Evolutionary conservation across 2,888 invertebrate species (phyloP).

Genomic region (Axea sp.): DNA sequence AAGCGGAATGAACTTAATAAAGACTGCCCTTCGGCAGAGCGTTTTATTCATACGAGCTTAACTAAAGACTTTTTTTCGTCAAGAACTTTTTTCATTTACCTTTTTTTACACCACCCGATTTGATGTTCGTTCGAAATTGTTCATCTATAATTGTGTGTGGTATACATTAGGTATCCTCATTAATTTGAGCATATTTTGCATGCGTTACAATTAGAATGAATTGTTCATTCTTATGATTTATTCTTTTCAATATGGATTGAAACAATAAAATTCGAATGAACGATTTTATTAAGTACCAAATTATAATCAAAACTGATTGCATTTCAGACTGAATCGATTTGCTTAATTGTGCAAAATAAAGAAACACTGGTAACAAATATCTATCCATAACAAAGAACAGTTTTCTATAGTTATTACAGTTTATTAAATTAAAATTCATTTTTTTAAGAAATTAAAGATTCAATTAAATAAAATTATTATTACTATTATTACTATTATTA

Average conservation of each 20-base stretch:
- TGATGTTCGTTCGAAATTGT: slow-evolving; percentile 13
- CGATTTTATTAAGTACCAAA: slow-evolving; percentile 44
- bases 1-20: slow-evolving; percentile 45
- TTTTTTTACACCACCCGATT: slow-evolving; percentile 8
- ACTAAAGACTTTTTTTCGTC: slow-evolving; percentile 45
- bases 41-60: slow-evolving; percentile 48
- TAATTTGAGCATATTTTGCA: slow-evolving; percentile 42
- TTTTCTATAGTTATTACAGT: too few relatives aligned
- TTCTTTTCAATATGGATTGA: slow-evolving; percentile 39
- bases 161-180: slow-evolving; percentile 40
- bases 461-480: too few relatives aligned
- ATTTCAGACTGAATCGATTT: slow-evolving; percentile 37
- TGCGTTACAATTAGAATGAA: slow-evolving; percentile 21
- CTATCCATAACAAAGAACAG: too few relatives aligned
- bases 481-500: too few relatives aligned
- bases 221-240: slow-evolving; percentile 44
- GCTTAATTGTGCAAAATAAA: slow-evolving; percentile 35
- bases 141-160: slow-evolving; percentile 24
- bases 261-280: slow-evolving; percentile 35
- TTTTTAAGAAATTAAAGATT: too few relatives aligned
- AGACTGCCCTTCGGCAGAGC: slow-evolving; percentile 29
- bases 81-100: slow-evolving; percentile 51
- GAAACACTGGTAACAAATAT: slow-evolving; percentile 38
- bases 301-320: slow-evolving; percentile 43
- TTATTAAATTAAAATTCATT: too few relatives aligned